Conservation (phyloP, 2,888 invertebrate species). For the Linyphia triangularis region DNA sequence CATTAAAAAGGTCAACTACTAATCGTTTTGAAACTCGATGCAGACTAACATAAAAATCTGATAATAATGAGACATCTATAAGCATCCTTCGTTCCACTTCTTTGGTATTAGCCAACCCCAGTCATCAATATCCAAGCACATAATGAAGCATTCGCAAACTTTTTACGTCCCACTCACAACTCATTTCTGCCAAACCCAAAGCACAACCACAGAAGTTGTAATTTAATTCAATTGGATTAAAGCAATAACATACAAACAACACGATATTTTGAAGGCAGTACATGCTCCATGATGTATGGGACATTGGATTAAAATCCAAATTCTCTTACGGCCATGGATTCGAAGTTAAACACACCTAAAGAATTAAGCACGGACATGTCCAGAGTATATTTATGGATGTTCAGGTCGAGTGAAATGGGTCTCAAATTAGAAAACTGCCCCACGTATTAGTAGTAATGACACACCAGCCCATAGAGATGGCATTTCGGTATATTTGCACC, state of each 20-base stretch:
- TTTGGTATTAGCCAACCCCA: background rate
- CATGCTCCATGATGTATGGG: background rate
- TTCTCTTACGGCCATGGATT: background rate
- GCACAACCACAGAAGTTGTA: too few relatives aligned
- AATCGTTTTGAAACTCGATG: too few relatives aligned
- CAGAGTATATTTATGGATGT: constrained; percentile 17
- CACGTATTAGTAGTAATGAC: constrained; percentile 28
- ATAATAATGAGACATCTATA: background rate
- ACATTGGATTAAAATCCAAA: background rate
- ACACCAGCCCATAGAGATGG: background rate
- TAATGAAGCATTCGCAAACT: background rate
- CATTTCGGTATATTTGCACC: constrained; percentile 9
- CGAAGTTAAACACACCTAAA: background rate
- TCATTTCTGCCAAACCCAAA: background rate
- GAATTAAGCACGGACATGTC: background rate
- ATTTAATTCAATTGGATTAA: background rate
- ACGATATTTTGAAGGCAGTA: background rate
- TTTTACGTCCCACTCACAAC: background rate
- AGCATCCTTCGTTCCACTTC: background rate
- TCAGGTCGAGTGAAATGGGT: background rate
- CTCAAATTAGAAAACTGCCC: background rate
- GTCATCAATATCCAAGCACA: background rate
- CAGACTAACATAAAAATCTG: too few relatives aligned
- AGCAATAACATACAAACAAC: background rate
- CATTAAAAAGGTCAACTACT: too few relatives aligned